These are phyloP conservation scores for Glaucopsyche alexis DNA, from an alignment of 2,888 invertebrate species.

Conservation along the genomic window DNA sequence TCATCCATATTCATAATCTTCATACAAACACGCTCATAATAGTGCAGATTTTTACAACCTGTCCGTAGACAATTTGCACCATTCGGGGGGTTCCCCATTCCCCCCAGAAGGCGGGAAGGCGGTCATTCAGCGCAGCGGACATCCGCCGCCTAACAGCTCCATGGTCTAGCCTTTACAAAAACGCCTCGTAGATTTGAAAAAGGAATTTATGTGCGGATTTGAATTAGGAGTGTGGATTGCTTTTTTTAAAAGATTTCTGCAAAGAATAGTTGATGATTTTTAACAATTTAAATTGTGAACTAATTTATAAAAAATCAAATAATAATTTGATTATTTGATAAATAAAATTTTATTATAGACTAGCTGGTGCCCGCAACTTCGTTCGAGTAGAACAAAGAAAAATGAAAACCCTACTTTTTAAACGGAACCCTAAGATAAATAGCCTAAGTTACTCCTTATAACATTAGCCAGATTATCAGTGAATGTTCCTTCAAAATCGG, in stretches of 20 bases:
- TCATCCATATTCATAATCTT: constrained; percentile 10
- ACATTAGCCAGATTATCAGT: no score
- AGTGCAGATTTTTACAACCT: constrained; percentile 46
- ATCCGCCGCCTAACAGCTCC: constrained; percentile 81
- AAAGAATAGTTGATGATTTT: not conserved
- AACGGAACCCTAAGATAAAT: no score
- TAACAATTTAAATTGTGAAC: no score
- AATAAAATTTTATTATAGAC: no score
- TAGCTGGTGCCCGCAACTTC: no score
- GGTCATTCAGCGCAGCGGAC: constrained; percentile 80
- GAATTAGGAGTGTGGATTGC: not conserved
- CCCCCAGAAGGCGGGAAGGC: constrained; percentile 69
- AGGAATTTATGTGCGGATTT: constrained; percentile 12
- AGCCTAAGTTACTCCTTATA: no score
- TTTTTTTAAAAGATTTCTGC: not conserved
- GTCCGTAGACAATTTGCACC: constrained; percentile 65
- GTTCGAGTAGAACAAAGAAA: no score
- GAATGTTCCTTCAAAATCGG: no score
- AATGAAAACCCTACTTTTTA: no score
- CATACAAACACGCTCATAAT: constrained; percentile 43
- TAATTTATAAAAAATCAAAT: no score
- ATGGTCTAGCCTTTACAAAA: constrained; percentile 42
- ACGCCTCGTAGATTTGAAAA: constrained; percentile 10
- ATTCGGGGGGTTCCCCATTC: constrained; percentile 66
- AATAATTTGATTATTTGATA: no score